Conservation (phyloP, 2,113 vertebrate species). For the Ailurus styani region DNA sequence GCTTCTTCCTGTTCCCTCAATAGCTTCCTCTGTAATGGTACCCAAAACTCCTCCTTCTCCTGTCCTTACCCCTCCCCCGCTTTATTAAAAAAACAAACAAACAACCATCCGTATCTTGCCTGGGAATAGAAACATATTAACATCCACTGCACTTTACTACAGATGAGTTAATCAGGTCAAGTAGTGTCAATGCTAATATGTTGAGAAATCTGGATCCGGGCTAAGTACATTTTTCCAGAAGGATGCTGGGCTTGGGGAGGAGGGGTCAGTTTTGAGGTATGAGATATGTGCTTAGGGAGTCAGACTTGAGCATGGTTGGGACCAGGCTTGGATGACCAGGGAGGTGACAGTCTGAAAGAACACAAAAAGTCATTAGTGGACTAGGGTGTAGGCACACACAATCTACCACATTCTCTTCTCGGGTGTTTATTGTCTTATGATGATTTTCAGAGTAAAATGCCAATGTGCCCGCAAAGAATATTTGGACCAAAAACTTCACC, state of each 20-base stretch:
- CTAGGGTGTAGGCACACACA: background rate
- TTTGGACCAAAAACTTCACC: background rate
- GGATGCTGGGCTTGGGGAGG: background rate
- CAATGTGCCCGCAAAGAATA: background rate
- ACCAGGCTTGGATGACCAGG: background rate
- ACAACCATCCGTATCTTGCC: background rate
- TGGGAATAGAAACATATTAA: background rate
- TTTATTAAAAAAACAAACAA: background rate
- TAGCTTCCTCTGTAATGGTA: background rate
- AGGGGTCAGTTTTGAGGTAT: background rate
- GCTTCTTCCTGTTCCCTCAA: background rate
- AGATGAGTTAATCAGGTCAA: background rate
- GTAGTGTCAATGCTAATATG: background rate
- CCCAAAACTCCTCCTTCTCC: background rate
- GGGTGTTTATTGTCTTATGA: background rate
- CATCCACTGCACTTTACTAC: background rate
- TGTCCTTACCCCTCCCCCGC: accelerated
- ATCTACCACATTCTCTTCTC: background rate
- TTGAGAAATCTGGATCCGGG: background rate
- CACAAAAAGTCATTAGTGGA: background rate
- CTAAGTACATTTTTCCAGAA: background rate
- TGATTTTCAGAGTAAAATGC: background rate
- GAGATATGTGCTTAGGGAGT: background rate
- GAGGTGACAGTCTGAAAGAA: background rate
- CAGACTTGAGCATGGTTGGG: background rate